Percentiles rank a stretch among this genome's conserved stretches.
Conservation (phyloP, 2,888 invertebrate species). For the Calliopum simillimum region DNA sequence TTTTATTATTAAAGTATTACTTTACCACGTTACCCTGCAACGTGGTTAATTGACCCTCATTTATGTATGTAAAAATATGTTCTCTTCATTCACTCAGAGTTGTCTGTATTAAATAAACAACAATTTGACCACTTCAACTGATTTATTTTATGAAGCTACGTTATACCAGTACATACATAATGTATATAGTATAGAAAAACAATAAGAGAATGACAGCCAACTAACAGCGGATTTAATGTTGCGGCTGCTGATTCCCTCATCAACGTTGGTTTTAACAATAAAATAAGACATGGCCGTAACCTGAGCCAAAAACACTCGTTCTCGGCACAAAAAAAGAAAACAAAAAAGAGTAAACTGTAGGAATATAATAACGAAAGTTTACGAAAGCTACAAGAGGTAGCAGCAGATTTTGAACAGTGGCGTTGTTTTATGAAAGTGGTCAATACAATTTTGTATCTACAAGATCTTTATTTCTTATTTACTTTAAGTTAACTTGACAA, state of each 20-base stretch:
- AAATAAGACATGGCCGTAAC: no score
- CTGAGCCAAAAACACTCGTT: no score
- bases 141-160: slow-evolving; percentile 4
- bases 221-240: no score
- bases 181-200: no score
- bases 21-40: background rate
- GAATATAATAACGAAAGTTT: slow-evolving; percentile 29
- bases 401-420: slow-evolving; percentile 34
- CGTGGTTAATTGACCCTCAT: background rate
- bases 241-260: no score
- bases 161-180: no score
- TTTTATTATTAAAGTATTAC: no score
- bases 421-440: slow-evolving; percentile 31
- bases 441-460: slow-evolving; percentile 20
- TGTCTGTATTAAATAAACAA: slow-evolving; percentile 4
- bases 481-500: no score
- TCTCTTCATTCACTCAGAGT: background rate
- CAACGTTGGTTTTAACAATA: no score
- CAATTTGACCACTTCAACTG: slow-evolving; percentile 25
- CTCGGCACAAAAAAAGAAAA: no score
- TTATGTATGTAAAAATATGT: background rate
- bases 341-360: slow-evolving; percentile 25
- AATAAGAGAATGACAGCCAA: no score
- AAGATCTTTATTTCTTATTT: slow-evolving; percentile 9
- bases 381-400: slow-evolving; percentile 38